Conservation (phyloP, 2,888 invertebrate species). For the Philhelius pedissequus region DNA sequence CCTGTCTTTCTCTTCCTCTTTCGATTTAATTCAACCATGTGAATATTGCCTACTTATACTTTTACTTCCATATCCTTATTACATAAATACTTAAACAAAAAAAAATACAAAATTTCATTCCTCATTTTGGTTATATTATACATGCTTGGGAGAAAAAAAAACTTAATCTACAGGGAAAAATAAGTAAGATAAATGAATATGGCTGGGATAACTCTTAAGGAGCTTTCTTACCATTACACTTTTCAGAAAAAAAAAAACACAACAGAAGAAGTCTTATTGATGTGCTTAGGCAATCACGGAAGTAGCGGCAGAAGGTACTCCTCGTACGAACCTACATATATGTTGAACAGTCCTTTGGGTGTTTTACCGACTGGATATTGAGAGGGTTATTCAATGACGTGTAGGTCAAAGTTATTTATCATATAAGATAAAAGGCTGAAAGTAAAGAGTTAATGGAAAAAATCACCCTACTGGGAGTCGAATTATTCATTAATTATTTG, state of each 20-base stretch:
- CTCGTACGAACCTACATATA: background rate
- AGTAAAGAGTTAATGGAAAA: constrained; percentile 23
- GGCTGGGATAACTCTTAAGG: constrained; percentile 25
- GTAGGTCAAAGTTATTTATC: constrained; percentile 22
- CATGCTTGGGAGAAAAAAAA: background rate
- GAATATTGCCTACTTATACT: constrained; percentile 4
- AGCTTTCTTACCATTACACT: background rate
- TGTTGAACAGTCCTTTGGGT: constrained; percentile 19
- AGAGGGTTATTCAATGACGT: background rate
- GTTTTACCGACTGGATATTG: background rate
- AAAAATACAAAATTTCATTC: background rate
- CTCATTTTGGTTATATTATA: constrained; percentile 1
- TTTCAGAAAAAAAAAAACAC: background rate
- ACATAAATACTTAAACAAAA: background rate
- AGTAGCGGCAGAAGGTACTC: constrained; percentile 3
- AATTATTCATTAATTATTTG: constrained; percentile 6
- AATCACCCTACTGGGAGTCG: constrained; percentile 20
- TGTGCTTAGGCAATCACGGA: constrained; percentile 25
- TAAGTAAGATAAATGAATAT: constrained; percentile 49
- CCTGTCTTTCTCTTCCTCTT: background rate
- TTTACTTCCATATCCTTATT: background rate
- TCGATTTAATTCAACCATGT: background rate
- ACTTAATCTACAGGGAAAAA: constrained; percentile 38
- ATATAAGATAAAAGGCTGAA: background rate
- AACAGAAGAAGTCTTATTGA: constrained; percentile 17